These are phyloP conservation scores for Neuroscelio doddi DNA, from an alignment of 2,888 invertebrate genomes.

Conservation along the genomic window DNA sequence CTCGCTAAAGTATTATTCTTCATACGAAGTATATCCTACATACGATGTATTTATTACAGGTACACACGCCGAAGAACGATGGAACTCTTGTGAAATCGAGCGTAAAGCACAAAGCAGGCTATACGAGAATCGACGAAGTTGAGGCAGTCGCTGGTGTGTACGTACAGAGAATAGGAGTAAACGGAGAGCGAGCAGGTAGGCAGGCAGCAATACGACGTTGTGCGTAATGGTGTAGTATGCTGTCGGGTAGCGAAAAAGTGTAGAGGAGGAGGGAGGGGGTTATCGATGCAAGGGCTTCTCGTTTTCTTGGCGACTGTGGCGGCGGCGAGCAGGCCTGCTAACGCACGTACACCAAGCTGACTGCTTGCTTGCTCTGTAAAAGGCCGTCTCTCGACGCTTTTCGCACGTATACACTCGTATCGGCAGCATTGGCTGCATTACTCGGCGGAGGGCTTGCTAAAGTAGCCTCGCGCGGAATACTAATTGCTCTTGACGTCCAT, in stretches of 20 bases:
- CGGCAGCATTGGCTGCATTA: slow-evolving; percentile 8
- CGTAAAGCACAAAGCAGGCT: slow-evolving; percentile 16
- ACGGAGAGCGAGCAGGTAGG: too few relatives aligned
- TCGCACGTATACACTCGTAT: slow-evolving; percentile 21
- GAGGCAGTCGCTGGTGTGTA: not conserved
- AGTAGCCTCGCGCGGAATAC: slow-evolving; percentile 37
- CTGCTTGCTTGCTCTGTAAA: slow-evolving; percentile 3
- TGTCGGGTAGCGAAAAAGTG: too few relatives aligned
- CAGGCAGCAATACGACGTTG: slow-evolving; percentile 15
- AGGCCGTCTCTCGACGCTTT: slow-evolving; percentile 16
- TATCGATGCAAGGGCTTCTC: too few relatives aligned
- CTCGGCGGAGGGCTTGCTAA: slow-evolving; percentile 24
- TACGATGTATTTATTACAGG: too few relatives aligned
- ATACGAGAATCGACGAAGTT: slow-evolving; percentile 24
- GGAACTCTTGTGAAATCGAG: slow-evolving; percentile 37
- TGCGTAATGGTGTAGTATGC: slow-evolving; percentile 26
- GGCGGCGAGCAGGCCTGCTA: too few relatives aligned
- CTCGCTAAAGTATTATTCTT: too few relatives aligned
- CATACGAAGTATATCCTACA: too few relatives aligned
- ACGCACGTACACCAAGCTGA: too few relatives aligned
- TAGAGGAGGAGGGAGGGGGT: too few relatives aligned
- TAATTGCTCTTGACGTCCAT: slow-evolving; percentile 39
- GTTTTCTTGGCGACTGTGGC: too few relatives aligned
- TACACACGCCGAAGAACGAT: slow-evolving; percentile 26
- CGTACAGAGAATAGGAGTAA: slow-evolving; percentile 27